Evolutionary conservation across 2,113 vertebrate species (phyloP).

Genomic region (Notothenia rossii): DNA sequence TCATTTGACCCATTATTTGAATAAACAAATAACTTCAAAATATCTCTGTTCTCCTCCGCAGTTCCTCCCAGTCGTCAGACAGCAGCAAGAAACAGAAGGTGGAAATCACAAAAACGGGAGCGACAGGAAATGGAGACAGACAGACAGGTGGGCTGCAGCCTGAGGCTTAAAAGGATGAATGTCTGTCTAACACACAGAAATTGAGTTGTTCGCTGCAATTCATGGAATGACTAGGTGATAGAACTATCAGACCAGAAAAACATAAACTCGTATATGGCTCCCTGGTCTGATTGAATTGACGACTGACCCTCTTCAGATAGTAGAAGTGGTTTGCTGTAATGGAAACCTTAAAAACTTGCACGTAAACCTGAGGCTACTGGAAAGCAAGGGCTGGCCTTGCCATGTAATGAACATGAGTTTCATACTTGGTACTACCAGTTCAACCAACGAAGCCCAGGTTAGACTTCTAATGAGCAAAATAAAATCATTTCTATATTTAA

Average conservation of each 20-base stretch:
- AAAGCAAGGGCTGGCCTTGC: no score
- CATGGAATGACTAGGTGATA: background rate
- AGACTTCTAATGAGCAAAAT: background rate
- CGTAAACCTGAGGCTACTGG: no score
- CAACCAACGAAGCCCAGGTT: background rate
- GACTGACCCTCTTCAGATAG: background rate
- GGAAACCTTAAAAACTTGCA: background rate
- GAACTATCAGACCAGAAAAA: background rate
- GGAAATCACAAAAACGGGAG: constrained; percentile 78
- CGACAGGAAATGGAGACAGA: constrained; percentile 66
- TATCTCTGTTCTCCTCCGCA: constrained; percentile 46
- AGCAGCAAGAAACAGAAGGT: constrained; percentile 92
- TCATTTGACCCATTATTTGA: background rate
- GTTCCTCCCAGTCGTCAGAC: constrained; percentile 90
- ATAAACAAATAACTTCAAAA: background rate
- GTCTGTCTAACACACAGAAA: background rate
- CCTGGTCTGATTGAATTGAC: background rate
- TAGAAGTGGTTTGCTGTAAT: background rate
- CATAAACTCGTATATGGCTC: background rate
- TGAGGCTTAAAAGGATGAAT: background rate
- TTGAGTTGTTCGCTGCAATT: background rate
- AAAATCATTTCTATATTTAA: no score
- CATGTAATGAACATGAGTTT: no score
- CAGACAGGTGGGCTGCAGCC: constrained; percentile 73
- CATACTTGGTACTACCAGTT: no score